Evolutionary conservation across 2,888 invertebrate genomes (phyloP), one percentile per base, ranked within the genome.

Genomic region (Morpho achilles): DNA sequence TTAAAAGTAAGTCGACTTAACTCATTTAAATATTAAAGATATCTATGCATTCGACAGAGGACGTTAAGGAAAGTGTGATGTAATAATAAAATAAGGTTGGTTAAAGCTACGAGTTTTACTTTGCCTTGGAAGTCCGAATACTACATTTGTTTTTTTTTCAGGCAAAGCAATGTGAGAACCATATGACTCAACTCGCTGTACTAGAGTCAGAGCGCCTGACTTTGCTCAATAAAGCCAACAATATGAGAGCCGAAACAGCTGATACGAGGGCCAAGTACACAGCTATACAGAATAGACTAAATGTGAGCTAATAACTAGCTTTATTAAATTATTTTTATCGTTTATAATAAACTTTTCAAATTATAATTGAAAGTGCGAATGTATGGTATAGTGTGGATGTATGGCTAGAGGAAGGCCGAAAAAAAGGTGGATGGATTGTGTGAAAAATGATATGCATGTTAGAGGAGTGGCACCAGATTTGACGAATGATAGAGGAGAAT

Each of bases 101-200:
- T n/a, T n/a, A n/a, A n/a, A n/a, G n/a, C n/a, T n/a, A 7, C 42
- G 42, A 42, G 42, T 42, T 8, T 42, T 42, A 8, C 42, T 8
- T 42, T 42, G 42, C 42, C 8, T 42, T 42, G 42, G 7, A 42
- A 8, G 8, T 42, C 2, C 7, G 8, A 42, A 8, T 42, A 8
- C 7, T 2, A 42, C 8, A 42, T 8, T 7, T 42, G 42, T 42
- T 8, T 8, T 42, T 16, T 7, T 73, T 74, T 2, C 76, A 88
- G 89, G 76, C 71, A 0, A 63, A 74, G 0, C 88, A 87, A 62
- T 90, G 89, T 44, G 82, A 86, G 23, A 66, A 65, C 0, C 89
- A 89, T 50, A 53, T 90, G 39, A 77, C 75, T 0, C 79, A 82
- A 8, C 64, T 80, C 1, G 87, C 89, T 0, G 85, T 86, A 58